Percentiles rank a stretch among this genome's conserved stretches.
Conservation (phyloP, 2,797 vertebrate species). For the Acridotheres tristis region DNA sequence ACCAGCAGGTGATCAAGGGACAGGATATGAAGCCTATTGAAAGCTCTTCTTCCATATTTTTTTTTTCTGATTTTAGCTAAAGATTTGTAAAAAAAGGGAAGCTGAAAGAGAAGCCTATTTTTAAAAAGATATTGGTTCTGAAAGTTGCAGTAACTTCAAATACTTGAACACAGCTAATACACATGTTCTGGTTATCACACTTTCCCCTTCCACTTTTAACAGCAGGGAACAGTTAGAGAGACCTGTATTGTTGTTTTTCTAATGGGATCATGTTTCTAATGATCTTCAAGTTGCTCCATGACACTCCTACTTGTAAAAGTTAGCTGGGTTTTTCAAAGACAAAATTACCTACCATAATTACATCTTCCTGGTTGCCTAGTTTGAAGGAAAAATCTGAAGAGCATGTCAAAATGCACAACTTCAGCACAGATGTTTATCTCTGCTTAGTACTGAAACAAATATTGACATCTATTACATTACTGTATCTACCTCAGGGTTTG, state of each 20-base stretch:
- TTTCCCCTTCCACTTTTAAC: neutral
- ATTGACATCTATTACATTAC: neutral
- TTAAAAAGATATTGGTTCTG: neutral
- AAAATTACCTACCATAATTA: neutral
- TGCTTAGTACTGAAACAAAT: neutral
- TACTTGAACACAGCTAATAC: neutral
- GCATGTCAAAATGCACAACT: neutral
- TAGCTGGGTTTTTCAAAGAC: neutral
- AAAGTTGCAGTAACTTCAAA: neutral
- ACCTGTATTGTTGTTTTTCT: neutral
- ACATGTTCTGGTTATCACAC: neutral
- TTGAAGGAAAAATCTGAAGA: neutral
- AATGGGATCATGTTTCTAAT: neutral
- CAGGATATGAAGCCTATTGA: neutral
- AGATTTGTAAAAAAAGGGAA: neutral
- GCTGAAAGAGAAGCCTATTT: neutral
- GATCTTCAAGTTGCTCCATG: neutral
- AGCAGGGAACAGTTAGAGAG: neutral
- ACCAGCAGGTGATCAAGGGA: neutral
- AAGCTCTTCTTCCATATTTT: neutral
- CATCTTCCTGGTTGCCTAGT: neutral
- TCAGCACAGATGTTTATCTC: neutral
- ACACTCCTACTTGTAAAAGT: neutral
- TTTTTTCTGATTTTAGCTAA: neutral
- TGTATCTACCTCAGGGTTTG: neutral